These are phyloP conservation scores for Xenops minutus DNA, from an alignment of 2,797 vertebrate genomes.

Conservation along the genomic window DNA sequence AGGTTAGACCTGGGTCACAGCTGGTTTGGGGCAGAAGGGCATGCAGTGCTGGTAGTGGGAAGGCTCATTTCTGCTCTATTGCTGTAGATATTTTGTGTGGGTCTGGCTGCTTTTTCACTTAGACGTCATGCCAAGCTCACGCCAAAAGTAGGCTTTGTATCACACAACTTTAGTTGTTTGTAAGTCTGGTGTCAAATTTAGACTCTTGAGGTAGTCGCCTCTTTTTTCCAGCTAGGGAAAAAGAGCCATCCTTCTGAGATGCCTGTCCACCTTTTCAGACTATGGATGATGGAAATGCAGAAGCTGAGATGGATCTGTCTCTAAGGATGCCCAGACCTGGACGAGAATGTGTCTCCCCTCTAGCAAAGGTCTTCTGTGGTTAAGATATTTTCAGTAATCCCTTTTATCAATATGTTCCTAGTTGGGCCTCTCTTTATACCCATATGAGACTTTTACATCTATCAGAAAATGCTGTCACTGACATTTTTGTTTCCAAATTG, in stretches of 20 bases:
- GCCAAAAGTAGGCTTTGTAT: background rate
- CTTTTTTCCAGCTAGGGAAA: background rate
- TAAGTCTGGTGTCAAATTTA: background rate
- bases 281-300: background rate
- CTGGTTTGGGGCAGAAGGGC: background rate
- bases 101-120: background rate
- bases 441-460: background rate
- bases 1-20: background rate
- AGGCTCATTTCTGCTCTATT: background rate
- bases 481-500: background rate
- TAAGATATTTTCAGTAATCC: background rate
- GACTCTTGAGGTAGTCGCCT: background rate
- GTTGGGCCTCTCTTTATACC: background rate
- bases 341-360: background rate
- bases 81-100: background rate
- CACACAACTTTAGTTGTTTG: background rate
- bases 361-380: background rate
- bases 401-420: background rate
- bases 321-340: background rate
- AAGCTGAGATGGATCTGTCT: background rate
- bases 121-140: background rate
- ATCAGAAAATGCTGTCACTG: background rate
- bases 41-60: background rate
- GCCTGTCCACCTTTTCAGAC: background rate
- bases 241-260: background rate